Percentiles rank a stretch among this genome's conserved stretches.
phyloP scores from a whole-genome alignment of 1,140 invertebrate species.

The Procambarus virginalis region DNA sequence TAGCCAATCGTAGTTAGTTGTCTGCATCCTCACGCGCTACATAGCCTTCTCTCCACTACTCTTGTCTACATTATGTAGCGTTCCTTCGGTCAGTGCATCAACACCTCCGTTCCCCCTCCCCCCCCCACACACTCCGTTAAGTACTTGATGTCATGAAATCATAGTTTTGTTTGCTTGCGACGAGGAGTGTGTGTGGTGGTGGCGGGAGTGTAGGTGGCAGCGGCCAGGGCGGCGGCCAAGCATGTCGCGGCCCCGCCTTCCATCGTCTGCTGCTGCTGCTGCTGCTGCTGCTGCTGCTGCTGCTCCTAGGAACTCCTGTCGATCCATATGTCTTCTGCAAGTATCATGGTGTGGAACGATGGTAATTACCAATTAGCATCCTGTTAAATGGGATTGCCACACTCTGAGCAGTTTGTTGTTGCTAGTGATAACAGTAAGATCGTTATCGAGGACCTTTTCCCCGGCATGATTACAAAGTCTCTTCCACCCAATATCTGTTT shows the following conservation, averaged over 20 bases:
- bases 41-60: neutral
- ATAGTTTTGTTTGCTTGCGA: neutral
- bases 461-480: neutral
- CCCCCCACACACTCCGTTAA: too few relatives aligned
- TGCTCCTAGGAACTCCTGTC: too few relatives aligned
- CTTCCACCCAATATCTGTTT: neutral
- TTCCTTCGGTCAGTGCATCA: neutral
- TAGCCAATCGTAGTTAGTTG: neutral
- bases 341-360: neutral
- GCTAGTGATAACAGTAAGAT: neutral
- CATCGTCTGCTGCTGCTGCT: too few relatives aligned
- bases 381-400: too few relatives aligned
- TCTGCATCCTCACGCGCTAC: constrained; percentile 1
- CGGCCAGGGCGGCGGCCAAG: too few relatives aligned
- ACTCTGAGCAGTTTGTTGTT: neutral
- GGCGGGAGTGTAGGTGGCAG: too few relatives aligned
- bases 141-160: too few relatives aligned
- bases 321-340: neutral
- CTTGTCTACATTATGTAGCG: neutral
- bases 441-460: neutral
- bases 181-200: neutral
- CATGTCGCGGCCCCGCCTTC: neutral
- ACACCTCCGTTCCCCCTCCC: neutral
- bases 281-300: neutral
- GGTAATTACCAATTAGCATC: neutral